These are phyloP conservation scores for Eupithecia inturbata DNA, from an alignment of 2,888 invertebrate genomes.

Conservation along the genomic window DNA sequence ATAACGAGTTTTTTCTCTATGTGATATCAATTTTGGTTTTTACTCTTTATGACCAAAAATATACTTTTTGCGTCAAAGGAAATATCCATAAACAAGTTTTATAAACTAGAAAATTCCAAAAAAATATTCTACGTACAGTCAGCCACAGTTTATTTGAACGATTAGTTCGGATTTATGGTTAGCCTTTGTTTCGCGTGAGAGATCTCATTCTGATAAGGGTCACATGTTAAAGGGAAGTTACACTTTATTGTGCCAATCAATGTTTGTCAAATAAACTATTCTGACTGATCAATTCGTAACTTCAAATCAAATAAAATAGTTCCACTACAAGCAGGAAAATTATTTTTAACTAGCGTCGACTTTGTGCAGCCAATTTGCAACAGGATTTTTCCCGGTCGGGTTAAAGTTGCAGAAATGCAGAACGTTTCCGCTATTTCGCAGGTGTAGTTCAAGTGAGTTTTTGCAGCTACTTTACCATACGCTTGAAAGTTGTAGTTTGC, in stretches of 20 bases:
- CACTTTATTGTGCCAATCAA: conserved; percentile 27
- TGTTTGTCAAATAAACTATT: conserved; percentile 14
- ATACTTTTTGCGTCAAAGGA: neutral
- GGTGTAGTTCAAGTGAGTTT: neutral
- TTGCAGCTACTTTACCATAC: neutral
- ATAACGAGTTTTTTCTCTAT: neutral
- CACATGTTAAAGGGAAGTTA: conserved; percentile 35
- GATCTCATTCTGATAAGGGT: conserved; percentile 42
- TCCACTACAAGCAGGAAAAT: neutral
- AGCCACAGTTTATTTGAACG: conserved; percentile 17
- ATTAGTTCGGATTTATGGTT: conserved; percentile 30
- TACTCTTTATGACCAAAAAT: neutral
- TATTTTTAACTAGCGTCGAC: neutral
- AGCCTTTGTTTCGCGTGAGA: conserved; percentile 37
- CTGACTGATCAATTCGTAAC: conserved; percentile 11
- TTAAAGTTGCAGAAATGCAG: neutral
- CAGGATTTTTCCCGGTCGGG: neutral
- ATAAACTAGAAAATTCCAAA: conserved; percentile 20
- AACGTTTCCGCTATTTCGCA: neutral
- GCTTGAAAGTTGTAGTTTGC: too few species aligned
- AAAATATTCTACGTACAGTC: conserved; percentile 32
- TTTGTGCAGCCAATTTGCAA: neutral
- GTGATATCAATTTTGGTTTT: neutral
- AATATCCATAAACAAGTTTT: conserved; percentile 8
- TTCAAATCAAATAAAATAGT: neutral